Conservation (phyloP, 2,113 vertebrate genomes). For the Haemorhous mexicanus region DNA sequence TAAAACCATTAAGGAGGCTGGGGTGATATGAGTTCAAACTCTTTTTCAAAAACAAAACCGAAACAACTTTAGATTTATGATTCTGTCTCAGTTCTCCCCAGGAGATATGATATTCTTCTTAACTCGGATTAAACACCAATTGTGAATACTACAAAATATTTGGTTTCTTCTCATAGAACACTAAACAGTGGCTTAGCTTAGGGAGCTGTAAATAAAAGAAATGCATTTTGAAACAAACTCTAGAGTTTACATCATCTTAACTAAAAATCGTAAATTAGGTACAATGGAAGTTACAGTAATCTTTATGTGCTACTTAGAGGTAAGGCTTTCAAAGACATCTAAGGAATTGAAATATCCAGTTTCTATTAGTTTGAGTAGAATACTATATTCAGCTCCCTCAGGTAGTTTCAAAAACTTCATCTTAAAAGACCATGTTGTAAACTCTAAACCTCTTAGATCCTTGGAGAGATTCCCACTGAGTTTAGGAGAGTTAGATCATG, state of each 20-base stretch:
- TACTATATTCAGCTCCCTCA: background rate
- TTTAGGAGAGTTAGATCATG: background rate
- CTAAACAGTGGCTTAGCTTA: constrained; percentile 8
- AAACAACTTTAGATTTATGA: background rate
- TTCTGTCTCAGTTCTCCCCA: background rate
- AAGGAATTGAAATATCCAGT: constrained; percentile 28
- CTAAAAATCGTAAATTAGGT: constrained; percentile 38
- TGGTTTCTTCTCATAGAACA: background rate
- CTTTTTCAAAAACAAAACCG: background rate
- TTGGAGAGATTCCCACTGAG: background rate
- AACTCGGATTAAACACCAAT: background rate
- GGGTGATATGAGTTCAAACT: background rate
- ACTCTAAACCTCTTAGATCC: background rate
- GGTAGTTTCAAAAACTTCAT: constrained; percentile 31
- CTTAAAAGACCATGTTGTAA: background rate
- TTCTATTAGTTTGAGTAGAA: constrained; percentile 33
- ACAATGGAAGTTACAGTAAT: constrained; percentile 7
- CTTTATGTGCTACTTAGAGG: constrained; percentile 20
- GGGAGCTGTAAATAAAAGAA: constrained; percentile 43
- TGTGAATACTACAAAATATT: constrained; percentile 7
- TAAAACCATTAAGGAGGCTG: background rate
- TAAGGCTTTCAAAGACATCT: constrained; percentile 13
- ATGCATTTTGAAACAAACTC: constrained; percentile 4
- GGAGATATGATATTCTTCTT: background rate
- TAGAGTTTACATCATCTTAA: constrained; percentile 27